Evolutionary conservation across 2,797 vertebrate genomes (phyloP), one percentile per base, ranked within the genome.

Genomic region (Lateolabrax maculatus): DNA sequence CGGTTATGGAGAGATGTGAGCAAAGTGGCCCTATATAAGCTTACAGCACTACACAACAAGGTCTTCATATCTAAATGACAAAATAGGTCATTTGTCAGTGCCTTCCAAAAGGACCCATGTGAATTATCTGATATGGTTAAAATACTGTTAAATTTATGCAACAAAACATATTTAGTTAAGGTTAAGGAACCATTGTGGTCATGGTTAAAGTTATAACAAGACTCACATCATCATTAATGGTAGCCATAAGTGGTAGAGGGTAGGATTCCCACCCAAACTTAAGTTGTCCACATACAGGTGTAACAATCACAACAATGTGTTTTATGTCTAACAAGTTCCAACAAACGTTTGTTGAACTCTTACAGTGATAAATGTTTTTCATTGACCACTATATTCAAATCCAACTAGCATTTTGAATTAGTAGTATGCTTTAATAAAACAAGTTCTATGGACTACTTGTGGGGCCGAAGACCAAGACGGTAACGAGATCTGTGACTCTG

Each of bases 401-500:
- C 15, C 34, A 79, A 51, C 57, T 41, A 58, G 58, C 48, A 53
- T 65, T 29, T 43, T 76, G 3, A 80, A 39, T 77, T 23, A 34
- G 15, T 46, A 36, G 49, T 57, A 12, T 46, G 46, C 51, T 73
- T 60, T 65, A 73, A 56, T 81, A 18, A 25, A 37, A 65, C 21
- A 29, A 18, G 29, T 63, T 49, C 81, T 72, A 56, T 36, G 12
- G 39, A 48, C n/a, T 36, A 71, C 62, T 36, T 71, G 23, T 57
- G 31, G 16, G 60, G 44, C 58, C 29, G 0, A 25, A 58, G 37
- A 68, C 19, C 15, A 13, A 29, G 52, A 61, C 18, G 1, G 75
- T 84, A 90, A 87, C 49, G 69, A 44, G 56, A 83, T 70, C 49
- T 65, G 13, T 68, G 25, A 51, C n/a, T 64, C 44, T 55, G 64